These are phyloP conservation scores for Drosophila orena DNA, from an alignment of 1,140 invertebrate genomes.

Conservation along the genomic window DNA sequence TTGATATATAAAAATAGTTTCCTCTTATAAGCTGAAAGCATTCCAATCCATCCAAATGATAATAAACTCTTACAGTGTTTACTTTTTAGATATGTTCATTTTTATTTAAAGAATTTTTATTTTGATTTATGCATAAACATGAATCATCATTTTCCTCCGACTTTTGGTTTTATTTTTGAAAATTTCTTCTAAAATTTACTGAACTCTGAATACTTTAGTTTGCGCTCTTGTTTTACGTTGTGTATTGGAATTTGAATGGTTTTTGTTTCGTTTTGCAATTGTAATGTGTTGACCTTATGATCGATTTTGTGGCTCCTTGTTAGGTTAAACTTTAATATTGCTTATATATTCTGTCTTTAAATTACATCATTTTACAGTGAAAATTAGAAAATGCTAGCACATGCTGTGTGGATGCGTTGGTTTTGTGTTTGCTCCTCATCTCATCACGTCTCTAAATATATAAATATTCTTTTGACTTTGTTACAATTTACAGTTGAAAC, in stretches of 20 bases:
- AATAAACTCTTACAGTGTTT: neutral
- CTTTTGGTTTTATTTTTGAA: conserved; percentile 36
- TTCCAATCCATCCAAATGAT: conserved; percentile 4
- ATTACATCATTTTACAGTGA: conserved; percentile 81
- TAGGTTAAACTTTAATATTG: conserved; percentile 78
- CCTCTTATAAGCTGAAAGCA: neutral
- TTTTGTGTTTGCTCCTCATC: conserved; percentile 14
- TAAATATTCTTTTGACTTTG: conserved; percentile 51
- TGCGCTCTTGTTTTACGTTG: conserved; percentile 53
- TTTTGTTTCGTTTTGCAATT: conserved; percentile 31
- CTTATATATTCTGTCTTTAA: conserved; percentile 71
- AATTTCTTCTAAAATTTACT: conserved; percentile 75
- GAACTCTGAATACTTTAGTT: conserved; percentile 64
- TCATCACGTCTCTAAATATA: conserved; percentile 24
- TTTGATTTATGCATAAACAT: conserved; percentile 78
- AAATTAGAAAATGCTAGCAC: conserved; percentile 65
- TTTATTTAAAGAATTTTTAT: conserved; percentile 82
- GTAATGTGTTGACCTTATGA: conserved; percentile 41
- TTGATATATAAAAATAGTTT: neutral
- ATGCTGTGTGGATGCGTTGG: conserved; percentile 40
- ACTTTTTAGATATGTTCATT: conserved; percentile 82
- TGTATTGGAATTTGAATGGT: conserved; percentile 52
- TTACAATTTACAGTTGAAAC: conserved; percentile 79
- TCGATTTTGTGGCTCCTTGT: conserved; percentile 49
- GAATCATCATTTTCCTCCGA: conserved; percentile 50